A percentile compares a stretch with the other conserved stretches of the same genome.
These are phyloP conservation scores for Hypomecis punctinalis DNA, from an alignment of 2,888 invertebrate genomes.

Conservation along the genomic window DNA sequence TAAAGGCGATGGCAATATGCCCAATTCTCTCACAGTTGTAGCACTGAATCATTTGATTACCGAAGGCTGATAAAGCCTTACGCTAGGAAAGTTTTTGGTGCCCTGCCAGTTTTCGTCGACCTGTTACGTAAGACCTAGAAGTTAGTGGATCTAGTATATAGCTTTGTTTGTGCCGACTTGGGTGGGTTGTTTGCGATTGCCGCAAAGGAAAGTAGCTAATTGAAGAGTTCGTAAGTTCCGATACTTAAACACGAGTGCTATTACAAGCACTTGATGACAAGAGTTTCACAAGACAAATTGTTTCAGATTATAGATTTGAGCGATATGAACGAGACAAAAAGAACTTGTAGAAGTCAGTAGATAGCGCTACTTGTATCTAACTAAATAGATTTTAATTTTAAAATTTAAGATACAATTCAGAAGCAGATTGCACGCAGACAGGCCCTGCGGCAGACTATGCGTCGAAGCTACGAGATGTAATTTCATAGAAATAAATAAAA, in stretches of 20 bases:
- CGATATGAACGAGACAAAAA: no score
- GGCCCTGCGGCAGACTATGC: no score
- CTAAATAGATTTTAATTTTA: no score
- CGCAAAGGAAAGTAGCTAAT: neutral
- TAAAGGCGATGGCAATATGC: conserved; percentile 18
- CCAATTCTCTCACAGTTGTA: conserved; percentile 8
- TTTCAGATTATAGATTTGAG: no score
- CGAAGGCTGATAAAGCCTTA: conserved; percentile 13
- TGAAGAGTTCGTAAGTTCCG: neutral
- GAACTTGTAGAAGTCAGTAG: no score
- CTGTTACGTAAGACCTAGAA: conserved; percentile 7
- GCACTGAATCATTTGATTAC: conserved; percentile 12
- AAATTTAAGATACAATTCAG: no score
- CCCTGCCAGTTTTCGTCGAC: conserved; percentile 13
- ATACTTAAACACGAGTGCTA: neutral
- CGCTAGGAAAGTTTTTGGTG: conserved; percentile 17
- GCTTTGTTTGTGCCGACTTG: conserved; percentile 3
- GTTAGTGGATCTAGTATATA: conserved; percentile 1
- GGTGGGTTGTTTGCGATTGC: neutral
- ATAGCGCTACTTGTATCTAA: no score
- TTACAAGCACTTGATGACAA: no score
- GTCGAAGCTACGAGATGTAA: no score
- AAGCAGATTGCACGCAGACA: no score
- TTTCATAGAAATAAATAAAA: no score
- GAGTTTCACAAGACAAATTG: no score